Evolutionary conservation across 2,113 vertebrate species (phyloP).

Genomic region (Polyodon spathula): DNA sequence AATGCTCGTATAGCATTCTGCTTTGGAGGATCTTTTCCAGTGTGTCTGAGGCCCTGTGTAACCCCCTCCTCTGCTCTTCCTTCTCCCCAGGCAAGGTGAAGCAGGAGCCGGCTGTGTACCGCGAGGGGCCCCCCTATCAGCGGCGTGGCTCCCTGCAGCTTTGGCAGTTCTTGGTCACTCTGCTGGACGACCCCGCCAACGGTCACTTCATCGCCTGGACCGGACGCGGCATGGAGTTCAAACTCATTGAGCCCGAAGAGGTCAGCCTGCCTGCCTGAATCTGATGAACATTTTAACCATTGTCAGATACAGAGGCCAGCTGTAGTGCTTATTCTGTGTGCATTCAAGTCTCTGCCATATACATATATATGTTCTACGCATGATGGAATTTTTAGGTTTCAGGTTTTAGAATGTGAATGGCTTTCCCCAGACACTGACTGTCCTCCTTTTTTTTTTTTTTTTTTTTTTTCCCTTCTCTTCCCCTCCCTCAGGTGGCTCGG

Average conservation of each 20-base stretch:
- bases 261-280: constrained; percentile 42
- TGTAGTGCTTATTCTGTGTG: too few species aligned
- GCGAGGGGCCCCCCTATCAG: constrained; percentile 86
- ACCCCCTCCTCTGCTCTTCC: neutral
- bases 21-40: too few species aligned
- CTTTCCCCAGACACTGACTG: neutral
- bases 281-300: neutral
- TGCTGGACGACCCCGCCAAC: constrained; percentile 87
- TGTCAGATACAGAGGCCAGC: too few species aligned
- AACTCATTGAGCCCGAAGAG: constrained; percentile 93
- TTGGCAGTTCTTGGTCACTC: constrained; percentile 92
- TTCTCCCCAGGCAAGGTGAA: constrained; percentile 75
- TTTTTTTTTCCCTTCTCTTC: neutral
- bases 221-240: constrained; percentile 94
- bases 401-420: neutral
- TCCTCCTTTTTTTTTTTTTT: neutral
- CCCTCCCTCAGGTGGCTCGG: constrained; percentile 69
- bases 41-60: neutral
- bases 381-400: too few species aligned
- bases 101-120: constrained; percentile 79
- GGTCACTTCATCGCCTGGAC: constrained; percentile 96
- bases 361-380: too few species aligned
- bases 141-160: constrained; percentile 89
- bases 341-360: too few species aligned
- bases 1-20: too few species aligned